These are phyloP conservation scores for Rhamphomyia laevipes DNA, from an alignment of 2,888 invertebrate species.

Conservation along the genomic window DNA sequence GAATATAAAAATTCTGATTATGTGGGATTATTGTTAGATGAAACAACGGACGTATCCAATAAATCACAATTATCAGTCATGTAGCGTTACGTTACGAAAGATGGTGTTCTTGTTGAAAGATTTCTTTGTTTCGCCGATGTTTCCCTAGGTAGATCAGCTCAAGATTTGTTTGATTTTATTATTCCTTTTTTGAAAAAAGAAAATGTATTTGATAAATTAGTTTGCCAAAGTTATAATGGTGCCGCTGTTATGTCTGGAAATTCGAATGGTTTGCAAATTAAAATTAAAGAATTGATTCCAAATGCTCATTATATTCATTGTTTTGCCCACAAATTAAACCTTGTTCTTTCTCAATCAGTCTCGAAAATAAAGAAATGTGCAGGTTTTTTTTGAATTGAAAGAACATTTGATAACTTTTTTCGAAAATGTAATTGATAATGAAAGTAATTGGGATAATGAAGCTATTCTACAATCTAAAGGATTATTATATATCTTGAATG, in stretches of 20 bases:
- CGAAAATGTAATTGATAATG: not conserved
- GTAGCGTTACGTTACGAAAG: conserved; percentile 12
- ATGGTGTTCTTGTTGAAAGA: conserved; percentile 15
- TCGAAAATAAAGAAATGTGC: conserved; percentile 2
- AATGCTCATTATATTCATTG: conserved; percentile 20
- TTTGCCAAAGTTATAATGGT: conserved; percentile 19
- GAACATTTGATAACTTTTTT: not conserved
- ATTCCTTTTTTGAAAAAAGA: conserved; percentile 2
- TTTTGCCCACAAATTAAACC: conserved; percentile 18
- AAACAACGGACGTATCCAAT: conserved; percentile 12
- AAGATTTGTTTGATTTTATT: conserved; percentile 4
- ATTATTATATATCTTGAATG: conserved; percentile 4
- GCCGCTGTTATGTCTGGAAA: conserved; percentile 17
- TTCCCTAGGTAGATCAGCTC: conserved; percentile 16
- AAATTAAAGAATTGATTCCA: conserved; percentile 16
- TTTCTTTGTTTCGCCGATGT: conserved; percentile 14
- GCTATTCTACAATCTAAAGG: conserved; percentile 4
- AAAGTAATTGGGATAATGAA: conserved; percentile 4
- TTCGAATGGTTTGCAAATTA: conserved; percentile 18
- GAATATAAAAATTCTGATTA: conserved; percentile 17
- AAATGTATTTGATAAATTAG: conserved; percentile 12
- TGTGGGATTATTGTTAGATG: conserved; percentile 18
- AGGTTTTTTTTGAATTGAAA: conserved; percentile 5
- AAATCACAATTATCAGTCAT: conserved; percentile 16
- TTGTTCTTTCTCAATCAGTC: conserved; percentile 9